A percentile compares a stretch with the other conserved stretches of the same genome.
Evolutionary conservation across 2,888 invertebrate species (phyloP).

Genomic region (Kryphioiulus occultus): DNA sequence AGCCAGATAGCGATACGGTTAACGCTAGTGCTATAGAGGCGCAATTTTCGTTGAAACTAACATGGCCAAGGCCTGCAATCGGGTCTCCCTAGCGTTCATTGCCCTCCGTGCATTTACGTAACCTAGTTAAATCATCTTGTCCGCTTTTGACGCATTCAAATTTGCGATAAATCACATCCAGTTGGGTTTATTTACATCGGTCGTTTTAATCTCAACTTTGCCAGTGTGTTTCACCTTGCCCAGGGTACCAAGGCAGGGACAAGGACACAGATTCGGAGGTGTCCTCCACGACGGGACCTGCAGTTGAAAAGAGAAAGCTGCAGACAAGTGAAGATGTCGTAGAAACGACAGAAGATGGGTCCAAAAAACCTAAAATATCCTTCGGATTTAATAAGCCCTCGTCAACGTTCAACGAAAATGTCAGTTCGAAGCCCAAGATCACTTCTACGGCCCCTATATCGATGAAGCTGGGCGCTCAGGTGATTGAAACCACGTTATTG

Average conservation of each 20-base stretch:
- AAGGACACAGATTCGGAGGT: slow-evolving; percentile 41
- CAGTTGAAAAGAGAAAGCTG: slow-evolving; percentile 32
- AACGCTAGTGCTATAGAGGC: neutral
- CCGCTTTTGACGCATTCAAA: too few relatives aligned
- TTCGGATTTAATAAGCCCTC: slow-evolving; percentile 47
- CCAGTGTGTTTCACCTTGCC: slow-evolving; percentile 52
- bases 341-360: neutral
- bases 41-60: neutral
- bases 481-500: too few relatives aligned
- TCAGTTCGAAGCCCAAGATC: slow-evolving; percentile 24
- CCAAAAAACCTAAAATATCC: slow-evolving; percentile 45
- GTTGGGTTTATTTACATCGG: neutral
- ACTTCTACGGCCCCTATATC: slow-evolving; percentile 18
- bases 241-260: slow-evolving; percentile 49
- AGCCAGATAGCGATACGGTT: neutral
- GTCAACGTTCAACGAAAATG: slow-evolving; percentile 28
- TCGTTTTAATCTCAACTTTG: slow-evolving; percentile 51
- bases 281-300: slow-evolving; percentile 37
- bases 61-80: neutral
- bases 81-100: neutral
- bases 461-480: slow-evolving; percentile 43
- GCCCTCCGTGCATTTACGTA: neutral
- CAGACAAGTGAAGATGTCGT: neutral
- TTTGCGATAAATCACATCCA: neutral
- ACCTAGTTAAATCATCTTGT: neutral